phyloP scores from a whole-genome alignment of 1,140 invertebrate species.

The Thaumatotibia leucotreta region DNA sequence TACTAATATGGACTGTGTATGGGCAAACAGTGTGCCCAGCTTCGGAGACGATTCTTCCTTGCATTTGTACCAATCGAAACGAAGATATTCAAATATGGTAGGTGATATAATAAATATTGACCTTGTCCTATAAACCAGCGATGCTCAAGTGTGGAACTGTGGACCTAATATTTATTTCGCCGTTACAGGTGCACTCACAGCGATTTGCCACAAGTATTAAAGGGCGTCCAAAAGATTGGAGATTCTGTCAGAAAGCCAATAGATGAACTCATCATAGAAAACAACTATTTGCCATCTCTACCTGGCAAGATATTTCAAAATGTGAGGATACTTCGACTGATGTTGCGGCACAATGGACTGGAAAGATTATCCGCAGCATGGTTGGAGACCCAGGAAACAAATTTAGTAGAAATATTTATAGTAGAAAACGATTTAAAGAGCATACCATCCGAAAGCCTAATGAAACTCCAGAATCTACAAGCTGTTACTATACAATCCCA shows the following conservation, averaged over 20 bases:
- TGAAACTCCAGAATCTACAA: slow-evolving; percentile 85
- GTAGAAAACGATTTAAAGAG: slow-evolving; percentile 88
- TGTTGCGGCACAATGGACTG: slow-evolving; percentile 89
- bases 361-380: slow-evolving; percentile 89
- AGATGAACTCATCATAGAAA: slow-evolving; percentile 91
- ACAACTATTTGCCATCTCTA: slow-evolving; percentile 88
- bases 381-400: slow-evolving; percentile 86
- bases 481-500: slow-evolving; percentile 88
- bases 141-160: background rate
- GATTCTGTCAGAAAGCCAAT: slow-evolving; percentile 83
- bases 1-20: slow-evolving; percentile 27
- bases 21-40: slow-evolving; percentile 76
- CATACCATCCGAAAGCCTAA: slow-evolving; percentile 86
- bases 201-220: slow-evolving; percentile 85
- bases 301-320: slow-evolving; percentile 87
- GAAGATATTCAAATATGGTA: slow-evolving; percentile 85
- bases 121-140: slow-evolving; percentile 6
- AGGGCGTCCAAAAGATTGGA: slow-evolving; percentile 84
- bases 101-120: slow-evolving; percentile 25
- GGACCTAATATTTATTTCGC: slow-evolving; percentile 17
- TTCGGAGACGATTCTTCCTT: slow-evolving; percentile 81
- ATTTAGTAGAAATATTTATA: slow-evolving; percentile 87
- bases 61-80: slow-evolving; percentile 80
- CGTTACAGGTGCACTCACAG: slow-evolving; percentile 89
- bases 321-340: slow-evolving; percentile 85